Base-by-base conservation (phyloP, 2,888 invertebrate genomes). In the Thyatira batis region DNA sequence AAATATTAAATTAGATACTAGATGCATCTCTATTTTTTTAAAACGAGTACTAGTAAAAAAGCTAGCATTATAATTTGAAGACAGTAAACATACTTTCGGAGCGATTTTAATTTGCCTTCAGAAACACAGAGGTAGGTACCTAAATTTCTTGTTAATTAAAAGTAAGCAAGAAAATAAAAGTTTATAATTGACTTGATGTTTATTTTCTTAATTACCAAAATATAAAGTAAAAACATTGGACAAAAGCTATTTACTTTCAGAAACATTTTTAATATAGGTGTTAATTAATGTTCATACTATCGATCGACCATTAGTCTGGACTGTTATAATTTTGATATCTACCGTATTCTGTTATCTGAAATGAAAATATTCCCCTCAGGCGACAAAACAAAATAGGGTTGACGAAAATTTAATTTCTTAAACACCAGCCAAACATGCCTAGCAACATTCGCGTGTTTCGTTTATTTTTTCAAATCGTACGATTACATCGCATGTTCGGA, bases 401-500 rank as follows among this genome's bases (percentile, higher is more conserved):
- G 27, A 27, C 9, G 17, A 27, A 27, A 25, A 17, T 27, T 20
- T 2, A 48, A 27, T 48, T 48, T 48, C 27, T 25, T 13, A 11
- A 48, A 48, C 48, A 48, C 48, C 48, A 28, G 27, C 48, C 27
- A 48, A 27, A 27, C 48, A 48, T 20, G 48, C 28, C 28, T 48
- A 2, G 48, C 20, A 3, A 13, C 27, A 46, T 17, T 23, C 27
- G 25, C 27, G 48, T 28, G 48, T 5, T 25, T 27, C 20, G 48
- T 5, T 25, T 27, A 17, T 48, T 23, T 10, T 17, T 48, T 48
- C 27, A 27, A 20, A 48, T 28, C 28, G 27, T 25, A 28, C 10
- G 27, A 27, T 48, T 27, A 48, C 60, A 57, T 76, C 67, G 76
- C 80, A 78, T 78, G 79, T 65, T 69, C 51, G 49, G 54, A 55